A percentile compares a stretch with the other conserved stretches of the same genome.
Conservation (phyloP, 2,113 vertebrate species). For the Heliornis fulica region DNA sequence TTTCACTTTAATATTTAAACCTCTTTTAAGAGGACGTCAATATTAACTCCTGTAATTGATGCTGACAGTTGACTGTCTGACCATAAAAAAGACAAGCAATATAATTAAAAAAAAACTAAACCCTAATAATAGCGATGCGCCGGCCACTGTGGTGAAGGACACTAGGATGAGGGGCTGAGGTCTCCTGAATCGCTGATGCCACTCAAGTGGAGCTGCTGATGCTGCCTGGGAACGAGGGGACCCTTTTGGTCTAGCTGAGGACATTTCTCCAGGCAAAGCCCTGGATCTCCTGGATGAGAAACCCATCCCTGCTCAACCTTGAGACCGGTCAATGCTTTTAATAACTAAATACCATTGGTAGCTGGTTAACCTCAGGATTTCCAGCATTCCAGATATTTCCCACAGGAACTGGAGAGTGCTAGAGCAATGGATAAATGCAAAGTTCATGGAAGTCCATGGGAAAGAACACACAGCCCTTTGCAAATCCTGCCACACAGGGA, state of each 20-base stretch:
- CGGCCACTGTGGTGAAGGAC: not conserved
- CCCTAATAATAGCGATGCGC: not conserved
- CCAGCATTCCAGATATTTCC: conserved; percentile 15
- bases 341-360: not conserved
- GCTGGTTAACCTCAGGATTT: conserved; percentile 14
- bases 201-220: not conserved
- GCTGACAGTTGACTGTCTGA: conserved; percentile 21
- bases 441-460: not conserved
- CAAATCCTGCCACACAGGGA: not conserved
- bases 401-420: not conserved
- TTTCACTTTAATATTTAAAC: conserved; percentile 46
- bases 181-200: not conserved
- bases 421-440: not conserved
- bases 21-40: conserved; percentile 33
- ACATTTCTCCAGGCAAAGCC: not conserved
- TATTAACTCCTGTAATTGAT: not conserved
- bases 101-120: not conserved
- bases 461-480: not conserved
- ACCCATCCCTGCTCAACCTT: not conserved
- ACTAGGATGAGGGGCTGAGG: not conserved
- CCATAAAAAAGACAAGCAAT: not conserved
- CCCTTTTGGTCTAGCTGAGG: not conserved
- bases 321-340: not conserved
- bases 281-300: not conserved
- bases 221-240: not conserved